A percentile compares a stretch with the other conserved stretches of the same genome.
Evolutionary conservation across 1,140 invertebrate species (phyloP).

Genomic region (Pissodes strobi): DNA sequence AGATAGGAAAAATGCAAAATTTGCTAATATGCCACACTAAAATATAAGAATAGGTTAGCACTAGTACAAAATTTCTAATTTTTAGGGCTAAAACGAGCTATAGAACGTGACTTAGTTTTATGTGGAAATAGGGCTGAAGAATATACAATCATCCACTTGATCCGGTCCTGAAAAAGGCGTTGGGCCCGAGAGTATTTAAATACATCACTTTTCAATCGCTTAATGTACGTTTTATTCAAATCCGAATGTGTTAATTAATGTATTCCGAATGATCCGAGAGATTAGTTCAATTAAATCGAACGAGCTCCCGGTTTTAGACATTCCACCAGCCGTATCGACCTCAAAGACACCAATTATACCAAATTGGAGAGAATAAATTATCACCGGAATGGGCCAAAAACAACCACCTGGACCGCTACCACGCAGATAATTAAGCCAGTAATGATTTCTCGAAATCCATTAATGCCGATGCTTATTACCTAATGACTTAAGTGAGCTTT

Average conservation of each 20-base stretch:
- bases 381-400: constrained; percentile 41
- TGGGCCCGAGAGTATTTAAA: constrained; percentile 35
- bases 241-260: constrained; percentile 52
- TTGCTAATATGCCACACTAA: no score
- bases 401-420: constrained; percentile 42
- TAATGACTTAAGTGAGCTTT: no score
- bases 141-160: no score
- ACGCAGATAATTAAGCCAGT: constrained; percentile 36
- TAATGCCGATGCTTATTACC: no score
- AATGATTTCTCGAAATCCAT: constrained; percentile 32
- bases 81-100: no score
- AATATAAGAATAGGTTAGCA: no score
- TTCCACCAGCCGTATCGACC: constrained; percentile 42
- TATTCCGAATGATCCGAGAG: constrained; percentile 45
- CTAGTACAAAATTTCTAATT: no score
- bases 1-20: no score
- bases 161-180: background rate
- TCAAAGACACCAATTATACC: constrained; percentile 51
- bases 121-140: no score
- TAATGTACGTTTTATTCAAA: constrained; percentile 52
- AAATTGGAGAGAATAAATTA: constrained; percentile 50
- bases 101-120: no score
- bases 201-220: constrained; percentile 50
- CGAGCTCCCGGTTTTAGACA: constrained; percentile 51
- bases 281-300: constrained; percentile 52